Evolutionary conservation across 2,888 invertebrate genomes (phyloP).

Genomic region (Orchesellides sinensis): DNA sequence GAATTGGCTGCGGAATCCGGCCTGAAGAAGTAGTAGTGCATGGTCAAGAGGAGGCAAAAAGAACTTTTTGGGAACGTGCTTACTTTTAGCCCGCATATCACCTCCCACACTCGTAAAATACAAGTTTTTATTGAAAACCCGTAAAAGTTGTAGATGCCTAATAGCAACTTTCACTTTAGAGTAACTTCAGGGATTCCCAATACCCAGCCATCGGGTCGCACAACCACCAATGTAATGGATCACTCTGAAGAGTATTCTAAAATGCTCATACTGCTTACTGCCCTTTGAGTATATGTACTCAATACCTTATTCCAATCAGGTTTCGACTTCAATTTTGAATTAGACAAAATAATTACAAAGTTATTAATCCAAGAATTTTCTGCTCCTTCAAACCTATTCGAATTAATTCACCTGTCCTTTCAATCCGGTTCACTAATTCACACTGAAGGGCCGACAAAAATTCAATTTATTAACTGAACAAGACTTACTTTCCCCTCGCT

Average conservation of each 20-base stretch:
- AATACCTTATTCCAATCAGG: not conserved
- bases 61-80: not conserved
- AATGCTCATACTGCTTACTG: not conserved
- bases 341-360: not conserved
- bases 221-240: not conserved
- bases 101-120: not conserved
- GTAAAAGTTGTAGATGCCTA: not conserved
- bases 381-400: not conserved
- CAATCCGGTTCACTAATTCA: conserved; percentile 12
- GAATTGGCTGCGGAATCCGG: not conserved
- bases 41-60: not conserved
- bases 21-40: not conserved
- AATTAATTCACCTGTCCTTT: conserved; percentile 16
- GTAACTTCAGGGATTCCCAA: too few species aligned
- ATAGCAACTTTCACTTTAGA: not conserved
- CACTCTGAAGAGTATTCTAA: too few species aligned
- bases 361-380: not conserved
- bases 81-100: not conserved
- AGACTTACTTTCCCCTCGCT: not conserved
- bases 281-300: not conserved
- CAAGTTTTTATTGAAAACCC: not conserved
- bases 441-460: not conserved
- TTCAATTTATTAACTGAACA: not conserved
- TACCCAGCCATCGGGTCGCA: not conserved
- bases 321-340: not conserved